Base-by-base conservation (phyloP, 2,888 invertebrate species). In the Polydrusus tereticollis region DNA sequence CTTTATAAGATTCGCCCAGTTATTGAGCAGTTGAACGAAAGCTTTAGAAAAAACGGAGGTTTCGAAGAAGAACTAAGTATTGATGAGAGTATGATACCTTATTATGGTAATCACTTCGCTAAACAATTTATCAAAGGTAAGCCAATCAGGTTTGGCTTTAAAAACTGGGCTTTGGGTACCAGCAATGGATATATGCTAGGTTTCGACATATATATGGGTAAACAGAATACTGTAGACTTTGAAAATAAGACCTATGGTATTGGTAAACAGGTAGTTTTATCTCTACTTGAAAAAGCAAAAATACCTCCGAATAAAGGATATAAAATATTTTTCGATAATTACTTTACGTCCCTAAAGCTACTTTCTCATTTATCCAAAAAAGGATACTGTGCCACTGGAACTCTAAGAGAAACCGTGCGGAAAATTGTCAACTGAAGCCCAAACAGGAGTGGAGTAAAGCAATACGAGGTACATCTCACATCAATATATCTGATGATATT, bases 131-230 rank as follows among this genome's bases (percentile, higher is more conserved):
- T 78, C 26, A 75, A 62, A 63, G 77, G 74, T 0, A 78, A 79
- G 41, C 77, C 79, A 10, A 77, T 78, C 16, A 55, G 78, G 38
- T 78, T 78, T 68, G 78, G 78, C 10, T 78, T 66, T 57, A 79
- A 79, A 68, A 77, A 75, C 57, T 80, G 78, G 78, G 75, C 76
- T 6, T 20, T 78, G 20, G 77, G 77, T 55, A 74, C 71, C 12
- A 75, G 64, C 55, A 73, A 52, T 55, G 78, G 76, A 12, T 80
- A 75, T 66, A 70, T 76, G 74, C 14, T 76, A 4, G 38, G 63
- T 62, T 78, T 78, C 47, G 78, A 77, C 6, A 78, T 79, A 43
- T 77, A 78, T 59, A 77, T 73, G 10, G 79, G 77, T 21, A 79
- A 78, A 75, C n/a, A 36, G 7, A 16, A 41, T 6, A 41, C 14